Evolutionary conservation across 2,888 invertebrate species (phyloP), one percentile per base, ranked within the genome.

Genomic region (Agrochola litura): DNA sequence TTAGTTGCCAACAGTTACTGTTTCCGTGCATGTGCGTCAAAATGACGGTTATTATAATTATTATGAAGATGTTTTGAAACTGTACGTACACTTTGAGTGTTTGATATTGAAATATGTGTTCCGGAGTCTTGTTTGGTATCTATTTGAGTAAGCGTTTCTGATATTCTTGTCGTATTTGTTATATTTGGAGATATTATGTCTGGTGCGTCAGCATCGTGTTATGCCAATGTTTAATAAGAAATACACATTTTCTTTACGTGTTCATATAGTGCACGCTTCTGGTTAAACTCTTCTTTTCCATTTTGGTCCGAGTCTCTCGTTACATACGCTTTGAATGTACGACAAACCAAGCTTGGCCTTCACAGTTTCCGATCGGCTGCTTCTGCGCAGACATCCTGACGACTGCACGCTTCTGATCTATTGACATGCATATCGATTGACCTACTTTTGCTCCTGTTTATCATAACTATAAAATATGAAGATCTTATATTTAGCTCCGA

Each of bases 351-450:
- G 30, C 25, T 41, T 12, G 70, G 37, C 79, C 79, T 82, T 85
- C 81, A 69, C 67, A 25, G 68, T 90, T 91, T 92, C 90, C 92
- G 90, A 73, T 83, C 85, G 65, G 71, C 49, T 84, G 87, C 83
- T 83, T 83, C 70, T 81, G 88, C 86, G 84, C 84, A 83, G 85
- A 86, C 83, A 81, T 82, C 82, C 80, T 69, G 79, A 73, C 68
- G 76, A 71, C 76, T 82, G 67, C 30, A 30, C 69, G 54, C 77
- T 74, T 85, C 78, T 87, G 81, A 88, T 88, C 85, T 84, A 89
- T 86, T 87, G 90, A 87, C 89, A 88, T 86, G 77, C 71, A 82
- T 89, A 88, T 89, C 85, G 77, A 85, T 76, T 89, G 87, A 88
- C 90, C 89, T 87, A 87, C 74, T 88, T 87, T 54, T 79, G 73